A percentile compares a stretch with the other conserved stretches of the same genome.
These are phyloP conservation scores for Charaxes varanes DNA, from an alignment of 1,140 invertebrate genomes.

Conservation along the genomic window DNA sequence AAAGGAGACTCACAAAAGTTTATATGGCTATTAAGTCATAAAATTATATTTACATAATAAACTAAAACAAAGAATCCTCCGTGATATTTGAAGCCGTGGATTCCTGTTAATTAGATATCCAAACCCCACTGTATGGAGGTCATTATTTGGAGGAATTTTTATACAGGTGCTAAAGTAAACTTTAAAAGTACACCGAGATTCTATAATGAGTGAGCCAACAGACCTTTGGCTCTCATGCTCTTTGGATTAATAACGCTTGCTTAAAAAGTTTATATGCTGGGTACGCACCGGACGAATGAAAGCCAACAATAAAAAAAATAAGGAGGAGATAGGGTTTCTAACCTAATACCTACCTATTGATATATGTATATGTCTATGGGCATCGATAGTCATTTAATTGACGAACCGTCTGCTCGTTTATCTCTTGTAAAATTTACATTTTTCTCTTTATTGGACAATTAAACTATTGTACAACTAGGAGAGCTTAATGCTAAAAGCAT, in stretches of 20 bases:
- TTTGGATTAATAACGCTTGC: slow-evolving; percentile 46
- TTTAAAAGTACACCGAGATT: slow-evolving; percentile 7
- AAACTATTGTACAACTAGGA: too few relatives aligned
- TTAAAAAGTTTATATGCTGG: too few relatives aligned
- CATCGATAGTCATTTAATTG: too few relatives aligned
- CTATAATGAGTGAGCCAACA: slow-evolving; percentile 26
- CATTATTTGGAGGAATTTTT: slow-evolving; percentile 21
- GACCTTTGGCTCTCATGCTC: slow-evolving; percentile 27
- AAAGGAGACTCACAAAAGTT: background rate
- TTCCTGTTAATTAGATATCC: slow-evolving; percentile 17
- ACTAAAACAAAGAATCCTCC: slow-evolving; percentile 15
- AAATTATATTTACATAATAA: slow-evolving; percentile 10
- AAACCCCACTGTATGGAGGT: slow-evolving; percentile 18
- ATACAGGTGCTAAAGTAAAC: slow-evolving; percentile 22
- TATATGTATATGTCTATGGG: too few relatives aligned
- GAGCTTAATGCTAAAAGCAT: too few relatives aligned
- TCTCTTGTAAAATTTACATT: too few relatives aligned
- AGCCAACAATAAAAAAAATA: too few relatives aligned
- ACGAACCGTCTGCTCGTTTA: too few relatives aligned
- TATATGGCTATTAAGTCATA: background rate
- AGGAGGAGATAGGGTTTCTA: too few relatives aligned
- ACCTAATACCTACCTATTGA: too few relatives aligned
- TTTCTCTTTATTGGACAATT: too few relatives aligned
- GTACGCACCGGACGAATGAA: too few relatives aligned
- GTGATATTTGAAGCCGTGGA: background rate